Conservation (phyloP, 2,113 vertebrate species). For the Tychaedon coryphoeus region DNA sequence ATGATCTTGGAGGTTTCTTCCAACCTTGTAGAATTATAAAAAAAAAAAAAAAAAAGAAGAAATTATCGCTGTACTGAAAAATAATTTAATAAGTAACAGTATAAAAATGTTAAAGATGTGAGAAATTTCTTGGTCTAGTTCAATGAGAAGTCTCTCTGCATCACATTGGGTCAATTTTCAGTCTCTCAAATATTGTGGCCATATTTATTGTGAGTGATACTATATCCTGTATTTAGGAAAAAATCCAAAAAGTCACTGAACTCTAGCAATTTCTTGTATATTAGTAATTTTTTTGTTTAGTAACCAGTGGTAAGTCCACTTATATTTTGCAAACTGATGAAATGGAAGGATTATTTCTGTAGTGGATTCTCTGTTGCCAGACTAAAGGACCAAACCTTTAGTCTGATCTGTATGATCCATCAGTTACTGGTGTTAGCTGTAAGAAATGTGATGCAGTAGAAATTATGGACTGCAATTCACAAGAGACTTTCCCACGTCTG, state of each 20-base stretch:
- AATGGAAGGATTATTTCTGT: neutral
- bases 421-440: neutral
- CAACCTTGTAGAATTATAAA: too few relatives aligned
- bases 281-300: neutral
- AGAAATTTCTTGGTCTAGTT: neutral
- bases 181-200: neutral
- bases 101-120: neutral
- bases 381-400: neutral
- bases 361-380: neutral
- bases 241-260: neutral
- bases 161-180: neutral
- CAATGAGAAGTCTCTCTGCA: neutral
- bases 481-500: neutral
- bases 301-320: neutral
- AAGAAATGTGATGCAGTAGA: neutral
- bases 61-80: neutral
- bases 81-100: neutral
- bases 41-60: too few relatives aligned
- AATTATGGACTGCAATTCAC: neutral
- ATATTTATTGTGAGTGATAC: neutral
- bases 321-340: neutral
- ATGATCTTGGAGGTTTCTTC: too few relatives aligned
- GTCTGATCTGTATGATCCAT: neutral
- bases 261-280: neutral
- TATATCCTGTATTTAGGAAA: neutral